Percentiles rank a stretch among this genome's conserved stretches.
Conservation (phyloP, 2,888 invertebrate genomes). For the Diabrotica balteata region DNA sequence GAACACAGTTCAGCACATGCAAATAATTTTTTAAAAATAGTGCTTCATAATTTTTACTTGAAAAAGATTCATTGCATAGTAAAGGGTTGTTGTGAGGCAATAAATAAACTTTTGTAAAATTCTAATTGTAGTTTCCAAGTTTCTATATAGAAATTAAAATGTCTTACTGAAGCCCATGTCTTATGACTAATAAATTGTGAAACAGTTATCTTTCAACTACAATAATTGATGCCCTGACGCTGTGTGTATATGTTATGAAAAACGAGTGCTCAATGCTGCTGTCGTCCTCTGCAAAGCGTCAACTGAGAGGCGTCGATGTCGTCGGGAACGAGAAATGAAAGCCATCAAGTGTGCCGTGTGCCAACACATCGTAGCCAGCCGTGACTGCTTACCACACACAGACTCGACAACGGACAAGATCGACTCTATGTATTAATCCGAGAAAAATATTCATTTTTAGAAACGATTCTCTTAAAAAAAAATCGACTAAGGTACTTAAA, state of each 20-base stretch:
- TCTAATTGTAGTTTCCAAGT: no score
- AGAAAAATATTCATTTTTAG: conserved; percentile 8
- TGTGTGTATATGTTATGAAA: conserved; percentile 7
- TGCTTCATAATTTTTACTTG: no score
- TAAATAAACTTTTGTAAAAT: no score
- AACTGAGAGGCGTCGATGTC: conserved; percentile 15
- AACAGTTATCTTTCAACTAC: conserved; percentile 6
- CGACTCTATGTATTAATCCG: conserved; percentile 8
- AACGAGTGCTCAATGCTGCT: conserved; percentile 13
- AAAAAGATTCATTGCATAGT: no score
- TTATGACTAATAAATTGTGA: no score
- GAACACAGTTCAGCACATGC: no score
- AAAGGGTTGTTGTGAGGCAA: no score
- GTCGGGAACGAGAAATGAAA: conserved; percentile 28
- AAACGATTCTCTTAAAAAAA: no score
- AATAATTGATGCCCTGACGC: not conserved
- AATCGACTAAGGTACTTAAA: no score
- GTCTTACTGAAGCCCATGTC: no score
- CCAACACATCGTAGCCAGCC: conserved; percentile 33
- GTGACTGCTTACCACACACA: conserved; percentile 26
- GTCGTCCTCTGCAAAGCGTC: conserved; percentile 22
- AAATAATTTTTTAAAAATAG: no score
- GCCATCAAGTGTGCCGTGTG: conserved; percentile 34
- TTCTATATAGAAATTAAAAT: no score
- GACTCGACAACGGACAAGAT: conserved; percentile 2